A percentile compares a stretch with the other conserved stretches of the same genome.
phyloP scores from a whole-genome alignment of 2,113 vertebrate species.

The Strix uralensis region DNA sequence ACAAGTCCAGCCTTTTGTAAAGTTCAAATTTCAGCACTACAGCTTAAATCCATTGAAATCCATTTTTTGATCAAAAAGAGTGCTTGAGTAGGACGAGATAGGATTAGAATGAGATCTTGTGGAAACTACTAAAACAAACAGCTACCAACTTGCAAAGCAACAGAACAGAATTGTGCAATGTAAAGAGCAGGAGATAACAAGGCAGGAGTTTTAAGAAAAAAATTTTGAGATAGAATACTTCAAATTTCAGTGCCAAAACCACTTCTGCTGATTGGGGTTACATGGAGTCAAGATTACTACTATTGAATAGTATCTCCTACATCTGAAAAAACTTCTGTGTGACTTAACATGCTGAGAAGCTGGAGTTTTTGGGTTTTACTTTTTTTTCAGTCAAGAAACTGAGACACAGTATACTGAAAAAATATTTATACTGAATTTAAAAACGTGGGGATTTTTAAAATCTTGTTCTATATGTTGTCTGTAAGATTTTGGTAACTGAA shows the following conservation, averaged over 20 bases:
- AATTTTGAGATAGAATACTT: neutral
- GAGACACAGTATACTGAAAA: neutral
- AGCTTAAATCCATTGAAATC: neutral
- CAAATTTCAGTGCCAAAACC: neutral
- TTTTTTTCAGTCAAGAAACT: neutral
- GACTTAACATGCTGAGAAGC: neutral
- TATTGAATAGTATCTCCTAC: neutral
- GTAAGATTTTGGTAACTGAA: neutral
- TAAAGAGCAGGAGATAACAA: neutral
- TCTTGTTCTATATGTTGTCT: neutral
- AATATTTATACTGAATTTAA: neutral
- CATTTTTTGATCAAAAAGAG: neutral
- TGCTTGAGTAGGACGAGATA: neutral
- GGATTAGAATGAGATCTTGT: neutral
- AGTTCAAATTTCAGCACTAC: neutral
- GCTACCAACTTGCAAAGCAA: neutral
- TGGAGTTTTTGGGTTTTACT: fast-evolving
- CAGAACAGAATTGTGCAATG: neutral
- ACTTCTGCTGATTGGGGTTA: neutral
- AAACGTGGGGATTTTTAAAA: neutral
- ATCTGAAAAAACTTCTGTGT: neutral
- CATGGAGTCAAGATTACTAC: neutral
- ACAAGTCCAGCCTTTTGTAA: neutral
- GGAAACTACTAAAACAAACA: neutral
- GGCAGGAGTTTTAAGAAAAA: neutral